Conservation (phyloP, 37 sponge, comb jelly and placozoan species). For the Eunapius fragilis region DNA sequence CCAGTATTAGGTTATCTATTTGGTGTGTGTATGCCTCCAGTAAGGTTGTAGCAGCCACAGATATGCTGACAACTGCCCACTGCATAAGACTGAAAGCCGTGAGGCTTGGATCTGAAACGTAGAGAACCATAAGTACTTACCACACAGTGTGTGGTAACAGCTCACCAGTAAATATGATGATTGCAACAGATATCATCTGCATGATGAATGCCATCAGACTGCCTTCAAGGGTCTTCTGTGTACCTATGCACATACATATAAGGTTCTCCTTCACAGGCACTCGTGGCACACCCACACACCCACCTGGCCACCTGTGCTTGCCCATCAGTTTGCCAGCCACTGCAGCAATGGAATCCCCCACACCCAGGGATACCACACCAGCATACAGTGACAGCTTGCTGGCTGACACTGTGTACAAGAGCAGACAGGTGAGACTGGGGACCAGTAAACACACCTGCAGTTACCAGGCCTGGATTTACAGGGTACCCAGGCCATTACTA, state of each 20-base stretch:
- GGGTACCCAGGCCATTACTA: not conserved
- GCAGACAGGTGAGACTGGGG: not conserved
- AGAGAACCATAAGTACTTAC: no score
- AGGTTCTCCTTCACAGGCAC: no score
- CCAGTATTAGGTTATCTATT: slow-evolving; percentile 83
- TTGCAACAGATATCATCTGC: slow-evolving; percentile 35
- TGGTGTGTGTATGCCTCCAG: slow-evolving; percentile 84
- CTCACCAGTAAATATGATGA: slow-evolving; percentile 57
- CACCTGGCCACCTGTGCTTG: slow-evolving; percentile 53
- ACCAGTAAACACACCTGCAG: no score
- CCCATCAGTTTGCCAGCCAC: slow-evolving; percentile 72
- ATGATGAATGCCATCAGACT: slow-evolving; percentile 46
- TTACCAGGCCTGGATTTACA: no score
- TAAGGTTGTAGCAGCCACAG: slow-evolving; percentile 50
- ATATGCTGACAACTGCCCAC: slow-evolving; percentile 13
- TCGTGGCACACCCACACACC: no score
- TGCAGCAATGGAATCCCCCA: slow-evolving; percentile 87
- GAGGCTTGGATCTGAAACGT: slow-evolving; percentile 54
- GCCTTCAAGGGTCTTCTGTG: slow-evolving; percentile 74
- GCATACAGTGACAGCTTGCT: slow-evolving; percentile 77
- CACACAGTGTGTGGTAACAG: no score
- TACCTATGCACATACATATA: slow-evolving; percentile 54
- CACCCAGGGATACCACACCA: slow-evolving; percentile 83
- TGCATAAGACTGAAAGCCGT: slow-evolving; percentile 18
- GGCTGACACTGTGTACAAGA: slow-evolving; percentile 21